These are phyloP conservation scores for Pterois miles DNA, from an alignment of 2,797 vertebrate genomes.

Conservation along the genomic window DNA sequence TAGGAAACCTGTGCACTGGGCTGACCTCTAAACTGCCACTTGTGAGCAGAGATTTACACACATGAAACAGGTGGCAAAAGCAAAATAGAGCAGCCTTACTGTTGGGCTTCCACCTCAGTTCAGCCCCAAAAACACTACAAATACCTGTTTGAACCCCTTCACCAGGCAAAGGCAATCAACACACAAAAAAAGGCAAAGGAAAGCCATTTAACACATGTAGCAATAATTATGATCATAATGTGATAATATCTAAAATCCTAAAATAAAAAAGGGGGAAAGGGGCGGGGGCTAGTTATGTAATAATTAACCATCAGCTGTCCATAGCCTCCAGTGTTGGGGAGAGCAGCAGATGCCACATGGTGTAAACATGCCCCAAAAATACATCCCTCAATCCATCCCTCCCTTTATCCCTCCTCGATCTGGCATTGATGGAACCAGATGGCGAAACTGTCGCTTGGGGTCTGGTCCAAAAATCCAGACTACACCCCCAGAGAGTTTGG, in stretches of 20 bases:
- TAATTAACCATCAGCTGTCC: slow-evolving; percentile 68
- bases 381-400: slow-evolving; percentile 42
- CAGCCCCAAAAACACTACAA: slow-evolving; percentile 42
- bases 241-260: slow-evolving; percentile 44
- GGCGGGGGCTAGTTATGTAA: slow-evolving; percentile 46
- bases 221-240: slow-evolving; percentile 48
- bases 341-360: slow-evolving; percentile 65
- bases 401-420: slow-evolving; percentile 37
- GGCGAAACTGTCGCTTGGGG: slow-evolving; percentile 35
- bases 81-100: slow-evolving; percentile 43
- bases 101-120: slow-evolving; percentile 21
- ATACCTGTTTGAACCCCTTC: slow-evolving; percentile 44
- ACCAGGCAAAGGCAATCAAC: slow-evolving; percentile 66
- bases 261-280: not conserved
- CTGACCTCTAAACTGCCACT: slow-evolving; percentile 18
- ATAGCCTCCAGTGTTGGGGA: slow-evolving; percentile 57
- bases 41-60: slow-evolving; percentile 18
- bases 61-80: slow-evolving; percentile 26
- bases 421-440: slow-evolving; percentile 56
- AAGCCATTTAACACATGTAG: slow-evolving; percentile 56
- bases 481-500: slow-evolving; percentile 32
- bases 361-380: slow-evolving; percentile 66
- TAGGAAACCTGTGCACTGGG: slow-evolving; percentile 17
- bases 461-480: slow-evolving; percentile 41
- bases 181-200: slow-evolving; percentile 54